Percentiles rank a stretch among this genome's conserved stretches.
Evolutionary conservation across 2,888 invertebrate species (phyloP).

Genomic region (Drosophila acutilabella): DNA sequence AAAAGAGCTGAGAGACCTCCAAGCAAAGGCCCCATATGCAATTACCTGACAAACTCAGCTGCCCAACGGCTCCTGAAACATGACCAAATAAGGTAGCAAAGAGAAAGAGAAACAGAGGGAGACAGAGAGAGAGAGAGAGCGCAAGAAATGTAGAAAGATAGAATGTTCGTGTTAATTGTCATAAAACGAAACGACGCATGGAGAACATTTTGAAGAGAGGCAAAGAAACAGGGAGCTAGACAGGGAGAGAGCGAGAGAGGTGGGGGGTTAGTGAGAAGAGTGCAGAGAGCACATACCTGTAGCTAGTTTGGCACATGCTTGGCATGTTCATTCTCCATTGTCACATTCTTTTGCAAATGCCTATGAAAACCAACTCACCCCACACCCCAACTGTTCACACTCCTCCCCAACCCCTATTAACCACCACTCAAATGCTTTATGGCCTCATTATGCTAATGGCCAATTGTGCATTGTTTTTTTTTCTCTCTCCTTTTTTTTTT

Average conservation of each 20-base stretch:
- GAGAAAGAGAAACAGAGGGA: not conserved
- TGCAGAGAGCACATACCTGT: not conserved
- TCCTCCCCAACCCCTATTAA: not conserved
- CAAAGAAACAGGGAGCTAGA: not conserved
- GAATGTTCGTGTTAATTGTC: slow-evolving; percentile 69
- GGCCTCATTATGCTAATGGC: slow-evolving; percentile 77
- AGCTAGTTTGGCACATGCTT: slow-evolving; percentile 34
- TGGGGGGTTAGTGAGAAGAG: not conserved
- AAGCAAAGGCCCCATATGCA: slow-evolving; percentile 23
- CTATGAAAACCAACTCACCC: not conserved
- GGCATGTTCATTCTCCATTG: slow-evolving; percentile 55
- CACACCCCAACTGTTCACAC: not conserved
- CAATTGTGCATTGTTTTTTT: slow-evolving; percentile 67
- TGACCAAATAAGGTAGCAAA: slow-evolving; percentile 27
- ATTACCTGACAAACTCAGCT: not conserved
- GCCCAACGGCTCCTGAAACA: slow-evolving; percentile 6
- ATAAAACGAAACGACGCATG: slow-evolving; percentile 71
- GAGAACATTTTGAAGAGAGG: slow-evolving; percentile 28
- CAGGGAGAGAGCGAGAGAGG: not conserved
- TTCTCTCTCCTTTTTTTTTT: slow-evolving; percentile 15
- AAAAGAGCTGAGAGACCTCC: slow-evolving; percentile 8
- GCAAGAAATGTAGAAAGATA: not conserved
- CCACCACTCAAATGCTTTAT: slow-evolving; percentile 51
- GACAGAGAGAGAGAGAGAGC: not conserved
- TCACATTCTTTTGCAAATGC: slow-evolving; percentile 61